Base-by-base conservation (phyloP, 2,888 invertebrate genomes). In the Scotopteryx bipunctaria region DNA sequence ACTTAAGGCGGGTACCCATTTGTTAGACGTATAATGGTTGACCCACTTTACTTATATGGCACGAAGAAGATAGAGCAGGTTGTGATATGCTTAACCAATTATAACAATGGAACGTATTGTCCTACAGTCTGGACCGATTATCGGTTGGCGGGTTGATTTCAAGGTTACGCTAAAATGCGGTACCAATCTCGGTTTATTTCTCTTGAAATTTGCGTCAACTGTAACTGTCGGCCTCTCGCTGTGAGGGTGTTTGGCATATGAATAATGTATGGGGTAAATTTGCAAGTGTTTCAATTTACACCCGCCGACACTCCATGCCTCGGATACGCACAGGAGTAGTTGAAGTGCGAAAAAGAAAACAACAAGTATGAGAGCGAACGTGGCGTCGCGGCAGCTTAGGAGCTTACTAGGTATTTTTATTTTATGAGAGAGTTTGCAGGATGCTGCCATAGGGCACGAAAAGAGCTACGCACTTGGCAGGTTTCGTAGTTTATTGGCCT, bases 261-360 rank as follows among this genome's bases (percentile, higher is more conserved):
- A 89, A 90, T 90, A 88, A 89, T 88, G 86, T 86, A 90, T 87
- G 76, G 84, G 73, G 86, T 82, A 86, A 89, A 90, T 89, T 90
- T 89, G 89, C 88, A 87, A 90, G 89, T 90, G 89, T 90, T 89
- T 90, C 89, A 89, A 90, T 90, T 90, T 89, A 89, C 89, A 83
- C 89, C 87, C 83, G 75, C 75, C 84, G 78, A 75, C 82, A 83
- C 85, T 84, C 81, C 66, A 73, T 73, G 73, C 76, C 76, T 78
- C 73, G 76, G 81, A 78, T 84, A 86, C 84, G 83, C 81, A 82
- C 77, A 71, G 73, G 74, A 80, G 82, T 78, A 71, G 83, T 78
- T 86, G 82, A 82, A 87, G 87, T 85, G 85, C 71, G 73, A 87
- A 87, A 88, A 89, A 86, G 82, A 83, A 86, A 86, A 86, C 83